Percentiles rank a stretch among this genome's conserved stretches.
Conservation (phyloP, 2,113 vertebrate genomes). For the Podarcis raffonei region DNA sequence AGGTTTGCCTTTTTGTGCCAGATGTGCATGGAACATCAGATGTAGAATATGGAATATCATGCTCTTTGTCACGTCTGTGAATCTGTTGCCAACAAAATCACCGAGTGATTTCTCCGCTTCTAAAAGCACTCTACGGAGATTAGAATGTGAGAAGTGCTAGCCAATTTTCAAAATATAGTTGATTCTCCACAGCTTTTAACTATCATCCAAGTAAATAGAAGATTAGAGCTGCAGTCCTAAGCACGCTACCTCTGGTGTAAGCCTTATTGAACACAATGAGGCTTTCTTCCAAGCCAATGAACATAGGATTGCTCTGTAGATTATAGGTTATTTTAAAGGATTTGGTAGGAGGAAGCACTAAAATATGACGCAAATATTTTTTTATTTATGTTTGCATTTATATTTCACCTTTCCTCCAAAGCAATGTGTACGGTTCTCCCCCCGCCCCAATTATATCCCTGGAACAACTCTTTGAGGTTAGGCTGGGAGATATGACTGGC, state of each 20-base stretch:
- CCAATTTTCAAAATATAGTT: background rate
- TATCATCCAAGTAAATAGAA: background rate
- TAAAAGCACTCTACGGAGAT: background rate
- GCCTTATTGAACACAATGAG: background rate
- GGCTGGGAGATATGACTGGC: no score
- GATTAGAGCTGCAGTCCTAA: background rate
- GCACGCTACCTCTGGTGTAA: background rate
- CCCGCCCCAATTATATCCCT: no score
- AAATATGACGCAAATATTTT: background rate
- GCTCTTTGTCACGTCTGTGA: background rate
- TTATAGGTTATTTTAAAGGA: no score
- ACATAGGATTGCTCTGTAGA: background rate
- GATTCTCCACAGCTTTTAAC: background rate
- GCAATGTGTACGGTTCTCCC: no score
- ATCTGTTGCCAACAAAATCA: background rate
- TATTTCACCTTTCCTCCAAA: no score
- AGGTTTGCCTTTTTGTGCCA: background rate
- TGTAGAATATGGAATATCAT: background rate
- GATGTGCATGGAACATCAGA: background rate
- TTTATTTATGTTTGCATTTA: no score
- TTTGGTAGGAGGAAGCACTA: background rate
- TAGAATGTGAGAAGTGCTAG: background rate
- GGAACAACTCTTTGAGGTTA: no score
- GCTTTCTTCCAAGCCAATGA: background rate
- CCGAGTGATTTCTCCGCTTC: background rate